phyloP scores from a whole-genome alignment of 2,797 vertebrate genomes.

The Anabas testudineus region DNA sequence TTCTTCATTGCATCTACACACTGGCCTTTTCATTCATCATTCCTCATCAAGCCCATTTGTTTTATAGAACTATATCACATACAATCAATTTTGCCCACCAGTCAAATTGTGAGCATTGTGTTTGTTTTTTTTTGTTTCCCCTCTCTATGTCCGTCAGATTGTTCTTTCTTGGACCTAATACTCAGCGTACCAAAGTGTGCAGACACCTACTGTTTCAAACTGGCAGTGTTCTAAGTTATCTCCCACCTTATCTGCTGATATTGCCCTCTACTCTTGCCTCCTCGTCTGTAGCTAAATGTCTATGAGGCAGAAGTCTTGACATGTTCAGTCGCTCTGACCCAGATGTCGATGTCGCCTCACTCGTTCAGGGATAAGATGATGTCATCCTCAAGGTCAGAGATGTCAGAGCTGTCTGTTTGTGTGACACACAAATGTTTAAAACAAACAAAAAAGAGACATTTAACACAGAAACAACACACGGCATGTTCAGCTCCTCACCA shows the following conservation, averaged over 20 bases:
- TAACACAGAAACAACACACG: background rate
- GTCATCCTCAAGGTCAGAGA: conserved; percentile 97
- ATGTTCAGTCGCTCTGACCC: conserved; percentile 34
- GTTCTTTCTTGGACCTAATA: conserved; percentile 32
- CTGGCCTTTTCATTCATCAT: conserved; percentile 34
- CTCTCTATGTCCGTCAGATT: conserved; percentile 8
- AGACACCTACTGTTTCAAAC: conserved; percentile 54
- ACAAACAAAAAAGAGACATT: no score
- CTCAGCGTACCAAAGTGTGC: conserved; percentile 30
- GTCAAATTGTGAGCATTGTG: conserved; percentile 41
- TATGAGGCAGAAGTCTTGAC: conserved; percentile 54
- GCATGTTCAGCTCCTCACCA: conserved; percentile 83
- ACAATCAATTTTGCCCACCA: conserved; percentile 67
- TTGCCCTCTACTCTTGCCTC: conserved; percentile 33
- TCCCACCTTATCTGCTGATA: conserved; percentile 47
- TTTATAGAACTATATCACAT: conserved; percentile 76
- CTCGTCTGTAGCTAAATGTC: conserved; percentile 51
- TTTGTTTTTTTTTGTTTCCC: conserved; percentile 13
- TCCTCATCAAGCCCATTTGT: conserved; percentile 53
- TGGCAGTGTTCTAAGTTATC: conserved; percentile 65
- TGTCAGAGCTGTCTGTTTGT: conserved; percentile 95
- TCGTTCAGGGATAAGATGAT: conserved; percentile 94
- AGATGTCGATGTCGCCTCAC: conserved; percentile 56
- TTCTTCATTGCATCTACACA: conserved; percentile 42
- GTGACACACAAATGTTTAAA: conserved; percentile 44